These are phyloP conservation scores for Maniola hyperantus DNA, from an alignment of 2,888 invertebrate genomes.

Conservation along the genomic window DNA sequence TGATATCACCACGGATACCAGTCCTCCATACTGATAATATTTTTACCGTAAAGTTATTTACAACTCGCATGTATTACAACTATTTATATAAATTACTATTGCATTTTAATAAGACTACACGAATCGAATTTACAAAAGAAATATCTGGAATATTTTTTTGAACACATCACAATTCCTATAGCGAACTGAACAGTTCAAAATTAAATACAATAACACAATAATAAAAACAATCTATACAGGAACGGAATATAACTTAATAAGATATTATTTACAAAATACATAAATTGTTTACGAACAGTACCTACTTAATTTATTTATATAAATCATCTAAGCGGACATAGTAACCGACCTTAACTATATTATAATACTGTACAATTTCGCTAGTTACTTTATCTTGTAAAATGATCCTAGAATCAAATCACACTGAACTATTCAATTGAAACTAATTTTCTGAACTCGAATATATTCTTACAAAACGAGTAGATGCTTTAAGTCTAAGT, in stretches of 20 bases:
- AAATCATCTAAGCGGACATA: conserved; percentile 70
- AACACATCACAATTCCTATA: conserved; percentile 80
- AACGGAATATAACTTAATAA: conserved; percentile 77
- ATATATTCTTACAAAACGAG: too few relatives aligned
- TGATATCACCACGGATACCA: conserved; percentile 56
- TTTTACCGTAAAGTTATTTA: conserved; percentile 67
- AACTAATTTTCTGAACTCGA: not conserved
- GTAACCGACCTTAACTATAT: conserved; percentile 66
- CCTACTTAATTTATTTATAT: conserved; percentile 63
- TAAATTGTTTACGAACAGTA: conserved; percentile 71
- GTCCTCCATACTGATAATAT: conserved; percentile 50
- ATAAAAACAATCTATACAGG: conserved; percentile 73
- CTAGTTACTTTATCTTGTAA: conserved; percentile 73
- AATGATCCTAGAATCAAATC: conserved; percentile 58
- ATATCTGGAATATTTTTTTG: conserved; percentile 62
- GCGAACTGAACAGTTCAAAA: conserved; percentile 54
- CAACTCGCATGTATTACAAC: conserved; percentile 69
- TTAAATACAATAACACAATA: conserved; percentile 50
- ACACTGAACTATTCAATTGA: conserved; percentile 26
- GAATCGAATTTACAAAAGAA: conserved; percentile 76
- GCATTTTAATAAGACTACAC: conserved; percentile 77
- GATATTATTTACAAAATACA: conserved; percentile 82
- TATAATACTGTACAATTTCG: conserved; percentile 83
- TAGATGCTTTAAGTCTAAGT: too few relatives aligned
- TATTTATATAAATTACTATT: conserved; percentile 81